Base-by-base conservation (phyloP, 2,797 vertebrate species). In the Ispidina picta region DNA sequence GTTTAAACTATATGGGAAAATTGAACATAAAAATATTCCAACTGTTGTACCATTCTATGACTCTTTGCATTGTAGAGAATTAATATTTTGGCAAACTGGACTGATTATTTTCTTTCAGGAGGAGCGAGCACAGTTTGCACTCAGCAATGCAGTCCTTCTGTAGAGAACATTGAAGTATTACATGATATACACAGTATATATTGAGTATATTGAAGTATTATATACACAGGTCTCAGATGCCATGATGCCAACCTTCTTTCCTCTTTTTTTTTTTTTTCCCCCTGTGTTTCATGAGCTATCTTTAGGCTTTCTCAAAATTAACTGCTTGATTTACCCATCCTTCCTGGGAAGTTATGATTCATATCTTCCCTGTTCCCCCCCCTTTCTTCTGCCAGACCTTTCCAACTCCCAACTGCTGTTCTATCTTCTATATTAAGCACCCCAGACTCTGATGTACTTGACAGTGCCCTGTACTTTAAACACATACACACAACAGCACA, bases 321-420 rank as follows among this genome's bases (percentile, higher is more conserved):
- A 93, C 84, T 96, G 72, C 92, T 93, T 95, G 96, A 95, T 97
- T 97, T 96, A 89, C 94, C 86, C 94, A 76, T 92, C 92, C 86
- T 97, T 96, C 92, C 91, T 95, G 76, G 93, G 94, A 93, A 89
- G 94, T 95, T 92, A 92, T 96, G 95, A 95, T 94, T 96, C 95
- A 97, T 96, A 95, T 94, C 95, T 97, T 96, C 74, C 73, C 51
- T 86, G 92, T 87, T 76, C 37, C 71, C 55, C 49, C n/a, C 35
- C 78, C 94, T 74, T 76, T 41, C 21, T 86, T 83, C 73, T 94
- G 74, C 86, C 94, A 96, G 94, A 95, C 95, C 92, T 93, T 96
- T 95, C 86, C 92, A 94, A 90, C 71, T 94, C 89, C 94, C 96
- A 97, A 96, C 96, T 97, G 96, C 94, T 97, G 83, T 95, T 91